phyloP scores from a whole-genome alignment of 2,888 invertebrate species.

The Archips xylosteana region DNA sequence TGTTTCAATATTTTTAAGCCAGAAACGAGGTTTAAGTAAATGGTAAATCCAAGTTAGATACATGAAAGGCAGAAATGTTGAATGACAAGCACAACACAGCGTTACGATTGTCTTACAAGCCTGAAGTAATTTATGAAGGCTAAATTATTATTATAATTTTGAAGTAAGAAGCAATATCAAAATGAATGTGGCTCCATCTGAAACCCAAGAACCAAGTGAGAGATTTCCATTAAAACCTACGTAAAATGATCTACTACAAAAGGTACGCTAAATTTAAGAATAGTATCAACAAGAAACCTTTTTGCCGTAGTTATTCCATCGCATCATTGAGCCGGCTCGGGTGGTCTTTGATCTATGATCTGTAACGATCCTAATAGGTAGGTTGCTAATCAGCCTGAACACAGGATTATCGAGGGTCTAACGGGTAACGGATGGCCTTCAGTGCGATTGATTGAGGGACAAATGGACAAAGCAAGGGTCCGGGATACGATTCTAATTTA shows the following conservation, averaged over 20 bases:
- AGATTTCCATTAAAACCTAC: background rate
- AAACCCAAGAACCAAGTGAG: background rate
- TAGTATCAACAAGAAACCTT: constrained; percentile 10
- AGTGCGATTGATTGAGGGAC: constrained; percentile 64
- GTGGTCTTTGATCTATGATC: constrained; percentile 41
- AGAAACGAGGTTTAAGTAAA: no score
- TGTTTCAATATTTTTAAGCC: background rate
- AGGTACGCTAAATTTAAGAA: background rate
- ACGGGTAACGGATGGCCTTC: constrained; percentile 45
- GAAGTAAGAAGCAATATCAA: background rate
- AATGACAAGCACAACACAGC: no score
- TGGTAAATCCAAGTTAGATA: no score
- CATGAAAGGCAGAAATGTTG: no score
- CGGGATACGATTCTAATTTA: constrained; percentile 36
- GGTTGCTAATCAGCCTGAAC: constrained; percentile 40
- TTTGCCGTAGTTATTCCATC: constrained; percentile 19
- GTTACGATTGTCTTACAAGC: no score
- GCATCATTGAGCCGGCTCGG: constrained; percentile 37
- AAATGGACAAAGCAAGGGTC: constrained; percentile 54
- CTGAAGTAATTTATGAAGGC: no score
- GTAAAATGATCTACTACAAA: background rate
- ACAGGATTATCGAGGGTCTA: constrained; percentile 42
- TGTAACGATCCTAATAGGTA: constrained; percentile 39
- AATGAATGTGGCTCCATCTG: background rate
- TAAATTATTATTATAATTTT: no score